Evolutionary conservation across 2,797 vertebrate genomes (phyloP).

Genomic region (Stomatorhinus walkeri): DNA sequence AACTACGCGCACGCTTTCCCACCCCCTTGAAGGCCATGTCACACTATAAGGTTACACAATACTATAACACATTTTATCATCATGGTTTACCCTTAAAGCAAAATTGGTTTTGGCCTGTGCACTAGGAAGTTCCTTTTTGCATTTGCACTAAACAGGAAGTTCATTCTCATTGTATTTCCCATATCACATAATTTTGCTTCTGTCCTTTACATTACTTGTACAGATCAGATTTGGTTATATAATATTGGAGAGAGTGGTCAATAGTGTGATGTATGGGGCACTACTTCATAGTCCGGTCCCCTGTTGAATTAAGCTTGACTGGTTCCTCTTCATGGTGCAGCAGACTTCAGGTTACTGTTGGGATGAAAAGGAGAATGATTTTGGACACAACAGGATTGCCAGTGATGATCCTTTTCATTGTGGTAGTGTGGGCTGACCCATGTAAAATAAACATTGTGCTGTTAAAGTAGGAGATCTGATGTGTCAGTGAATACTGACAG

Average conservation of each 20-base stretch:
- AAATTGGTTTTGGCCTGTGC: background rate
- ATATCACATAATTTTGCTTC: background rate
- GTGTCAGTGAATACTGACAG: constrained; percentile 65
- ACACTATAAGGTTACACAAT: constrained; percentile 17
- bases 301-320: constrained; percentile 32
- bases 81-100: background rate
- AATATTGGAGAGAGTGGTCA: background rate
- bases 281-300: constrained; percentile 64
- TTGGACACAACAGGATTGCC: constrained; percentile 21
- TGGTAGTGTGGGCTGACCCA: constrained; percentile 22
- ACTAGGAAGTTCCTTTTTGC: background rate
- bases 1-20: background rate
- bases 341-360: constrained; percentile 30
- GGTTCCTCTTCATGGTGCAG: constrained; percentile 19
- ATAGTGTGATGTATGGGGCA: constrained; percentile 11
- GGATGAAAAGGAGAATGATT: constrained; percentile 26
- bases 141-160: background rate
- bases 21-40: constrained; percentile 17
- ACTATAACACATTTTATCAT: constrained; percentile 15
- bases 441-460: constrained; percentile 19
- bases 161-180: background rate
- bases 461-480: constrained; percentile 42
- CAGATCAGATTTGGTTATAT: background rate
- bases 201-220: background rate
- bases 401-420: constrained; percentile 32